Evolutionary conservation across 1,140 invertebrate species (phyloP).

Genomic region (Linepithema humile): DNA sequence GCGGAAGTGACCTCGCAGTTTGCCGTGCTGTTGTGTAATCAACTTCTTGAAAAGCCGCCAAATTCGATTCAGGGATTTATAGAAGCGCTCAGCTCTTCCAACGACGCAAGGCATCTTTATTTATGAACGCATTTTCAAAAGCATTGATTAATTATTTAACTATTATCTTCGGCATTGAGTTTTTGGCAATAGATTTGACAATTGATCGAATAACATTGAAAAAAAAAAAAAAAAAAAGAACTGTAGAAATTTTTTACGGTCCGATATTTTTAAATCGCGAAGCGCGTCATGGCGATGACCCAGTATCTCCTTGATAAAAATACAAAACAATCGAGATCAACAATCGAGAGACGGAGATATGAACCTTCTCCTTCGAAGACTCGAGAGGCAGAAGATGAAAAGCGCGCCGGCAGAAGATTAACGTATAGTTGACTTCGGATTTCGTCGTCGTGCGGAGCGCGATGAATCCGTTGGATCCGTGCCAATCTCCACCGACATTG

Average conservation of each 20-base stretch:
- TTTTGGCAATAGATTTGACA: no score
- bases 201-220: background rate
- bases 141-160: background rate
- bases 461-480: slow-evolving; percentile 53
- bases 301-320: background rate
- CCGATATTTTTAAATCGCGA: background rate
- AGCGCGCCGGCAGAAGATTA: slow-evolving; percentile 49
- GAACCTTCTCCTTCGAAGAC: background rate
- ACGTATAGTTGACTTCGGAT: slow-evolving; percentile 51
- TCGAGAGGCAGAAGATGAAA: slow-evolving; percentile 37
- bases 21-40: slow-evolving; percentile 48
- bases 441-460: slow-evolving; percentile 14
- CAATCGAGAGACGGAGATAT: background rate
- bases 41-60: slow-evolving; percentile 54
- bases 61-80: slow-evolving; percentile 46
- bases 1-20: slow-evolving; percentile 46
- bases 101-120: background rate
- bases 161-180: background rate
- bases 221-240: background rate
- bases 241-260: background rate
- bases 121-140: slow-evolving; percentile 12
- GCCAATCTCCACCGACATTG: slow-evolving; percentile 45
- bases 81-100: background rate
- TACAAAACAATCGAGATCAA: background rate
- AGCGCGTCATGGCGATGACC: background rate